These are phyloP conservation scores for Eulemur albifrons DNA, from an alignment of 2,797 vertebrate genomes.

Conservation along the genomic window DNA sequence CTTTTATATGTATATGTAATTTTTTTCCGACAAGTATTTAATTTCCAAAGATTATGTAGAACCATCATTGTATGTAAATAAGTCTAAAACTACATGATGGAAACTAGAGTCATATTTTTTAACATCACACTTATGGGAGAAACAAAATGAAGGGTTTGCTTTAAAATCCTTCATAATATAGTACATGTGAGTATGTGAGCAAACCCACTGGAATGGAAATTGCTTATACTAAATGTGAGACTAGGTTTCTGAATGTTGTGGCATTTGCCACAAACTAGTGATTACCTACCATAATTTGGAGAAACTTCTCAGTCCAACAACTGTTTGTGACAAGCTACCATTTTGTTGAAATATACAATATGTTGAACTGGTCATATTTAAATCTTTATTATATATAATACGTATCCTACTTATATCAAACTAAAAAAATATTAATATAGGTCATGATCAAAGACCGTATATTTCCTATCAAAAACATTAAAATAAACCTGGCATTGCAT, in stretches of 20 bases:
- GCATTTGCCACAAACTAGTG: not conserved
- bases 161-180: slow-evolving; percentile 59
- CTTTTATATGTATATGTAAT: not conserved
- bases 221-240: slow-evolving; percentile 40
- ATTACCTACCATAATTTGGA: not conserved
- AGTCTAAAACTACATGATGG: slow-evolving; percentile 35
- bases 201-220: slow-evolving; percentile 70
- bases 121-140: slow-evolving; percentile 26
- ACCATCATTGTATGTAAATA: not conserved
- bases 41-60: slow-evolving; percentile 29
- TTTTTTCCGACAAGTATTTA: not conserved
- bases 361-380: not conserved
- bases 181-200: slow-evolving; percentile 57
- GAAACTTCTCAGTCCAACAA: slow-evolving; percentile 41
- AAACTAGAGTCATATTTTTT: slow-evolving; percentile 52
- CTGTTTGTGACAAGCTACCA: slow-evolving; percentile 13
- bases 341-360: not conserved
- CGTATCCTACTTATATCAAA: not conserved
- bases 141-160: slow-evolving; percentile 62
- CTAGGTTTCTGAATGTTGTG: slow-evolving; percentile 25
- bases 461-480: not conserved
- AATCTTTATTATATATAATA: not conserved
- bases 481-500: not conserved
- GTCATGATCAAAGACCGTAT: not conserved
- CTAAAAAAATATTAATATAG: not conserved